Evolutionary conservation across 92 coral and sea anemone species (phyloP), one percentile per base, ranked within the genome.

Genomic region (Micromussa lordhowensis): DNA sequence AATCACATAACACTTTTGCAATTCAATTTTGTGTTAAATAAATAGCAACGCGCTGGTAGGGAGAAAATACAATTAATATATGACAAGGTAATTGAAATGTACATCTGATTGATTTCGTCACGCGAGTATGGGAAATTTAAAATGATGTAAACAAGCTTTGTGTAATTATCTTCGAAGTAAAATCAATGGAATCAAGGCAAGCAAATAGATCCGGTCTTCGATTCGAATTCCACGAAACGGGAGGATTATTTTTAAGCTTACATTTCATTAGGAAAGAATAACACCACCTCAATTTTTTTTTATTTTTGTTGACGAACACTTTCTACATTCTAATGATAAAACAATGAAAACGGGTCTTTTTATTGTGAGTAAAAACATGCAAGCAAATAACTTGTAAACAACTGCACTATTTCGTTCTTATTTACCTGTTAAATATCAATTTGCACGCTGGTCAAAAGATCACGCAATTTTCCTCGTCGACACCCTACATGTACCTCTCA

Each of bases 401-500:
- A 73, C 49, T 28, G 29, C 49, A 32, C 49, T 34, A 32, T 73
- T 32, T 73, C 26, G 26, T 19, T 36, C 26, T 28, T 26, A 13
- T 7, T 31, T 61, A 61, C 32, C 29, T 24, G 30, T 38, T 24
- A 35, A 80, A 59, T 38, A 59, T 30, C 63, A 21, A 32, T 8
- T 48, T 82, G 28, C 29, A 49, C 17, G 35, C 63, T 28, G 26
- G 29, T 7, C 51, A 54, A 55, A 73, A 77, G 70, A 73, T 83
- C 87, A 83, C 87, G 87, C 87, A 83, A 83, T 53, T 49, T 44
- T 44, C n/a, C 3, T 2, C 79, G 69, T 48, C 69, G 0, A n/a
- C n/a, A 83, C 79, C 71, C 36, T 80, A n/a, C n/a, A n/a, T n/a
- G n/a, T n/a, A 14, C 87, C 87, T 83, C 55, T 35, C 49, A 8